A percentile compares a stretch with the other conserved stretches of the same genome.
Evolutionary conservation across 2,113 vertebrate genomes (phyloP).

Genomic region (Catharus fuscescens): DNA sequence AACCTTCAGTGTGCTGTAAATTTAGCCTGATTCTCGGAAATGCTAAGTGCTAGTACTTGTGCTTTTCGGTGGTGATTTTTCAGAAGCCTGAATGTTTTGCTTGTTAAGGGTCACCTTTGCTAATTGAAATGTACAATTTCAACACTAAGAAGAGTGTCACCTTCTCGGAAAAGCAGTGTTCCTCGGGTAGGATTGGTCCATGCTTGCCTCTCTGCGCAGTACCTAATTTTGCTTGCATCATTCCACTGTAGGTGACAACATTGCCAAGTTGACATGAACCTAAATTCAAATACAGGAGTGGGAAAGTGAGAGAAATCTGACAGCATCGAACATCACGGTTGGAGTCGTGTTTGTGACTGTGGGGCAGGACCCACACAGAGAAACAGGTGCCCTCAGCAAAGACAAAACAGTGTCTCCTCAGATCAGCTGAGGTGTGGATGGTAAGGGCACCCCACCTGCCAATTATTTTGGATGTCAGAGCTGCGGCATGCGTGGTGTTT

Average conservation of each 20-base stretch:
- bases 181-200: background rate
- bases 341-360: background rate
- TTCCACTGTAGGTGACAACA: background rate
- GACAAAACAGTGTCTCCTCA: background rate
- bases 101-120: background rate
- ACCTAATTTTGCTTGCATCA: background rate
- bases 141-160: background rate
- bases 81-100: background rate
- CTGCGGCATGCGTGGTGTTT: background rate
- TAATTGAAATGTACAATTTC: background rate
- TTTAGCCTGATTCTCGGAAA: conserved; percentile 37
- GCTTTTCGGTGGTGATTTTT: conserved; percentile 13
- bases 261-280: background rate
- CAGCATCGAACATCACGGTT: fast-evolving
- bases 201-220: background rate
- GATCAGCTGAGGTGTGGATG: background rate
- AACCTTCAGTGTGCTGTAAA: conserved; percentile 26
- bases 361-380: fast-evolving
- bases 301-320: background rate
- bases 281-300: background rate
- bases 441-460: background rate
- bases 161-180: background rate
- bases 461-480: background rate
- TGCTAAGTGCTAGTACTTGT: background rate
- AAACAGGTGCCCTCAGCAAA: background rate